Percentiles rank a stretch among this genome's conserved stretches.
phyloP scores from a whole-genome alignment of 2,888 invertebrate species.

The Plagiodera versicolora region DNA sequence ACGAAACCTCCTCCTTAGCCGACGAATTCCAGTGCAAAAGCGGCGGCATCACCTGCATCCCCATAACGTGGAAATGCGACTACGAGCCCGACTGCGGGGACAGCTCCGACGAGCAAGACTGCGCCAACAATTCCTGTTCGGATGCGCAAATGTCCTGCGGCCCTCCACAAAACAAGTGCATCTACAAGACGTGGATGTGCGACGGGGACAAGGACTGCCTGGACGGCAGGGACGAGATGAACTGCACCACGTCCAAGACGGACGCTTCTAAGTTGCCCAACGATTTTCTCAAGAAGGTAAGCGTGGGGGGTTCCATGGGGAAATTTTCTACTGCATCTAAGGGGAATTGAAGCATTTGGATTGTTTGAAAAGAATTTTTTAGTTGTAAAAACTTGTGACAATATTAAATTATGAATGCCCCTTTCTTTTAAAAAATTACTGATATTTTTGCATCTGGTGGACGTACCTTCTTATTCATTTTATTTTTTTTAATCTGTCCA shows the following conservation, averaged over 20 bases:
- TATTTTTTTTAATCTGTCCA: too few species aligned
- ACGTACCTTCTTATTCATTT: too few species aligned
- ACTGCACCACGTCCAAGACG: constrained; percentile 58
- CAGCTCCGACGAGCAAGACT: constrained; percentile 73
- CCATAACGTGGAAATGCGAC: constrained; percentile 78
- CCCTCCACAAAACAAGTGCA: constrained; percentile 58
- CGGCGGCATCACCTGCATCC: constrained; percentile 66
- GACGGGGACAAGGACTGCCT: constrained; percentile 80
- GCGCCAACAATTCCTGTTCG: constrained; percentile 66
- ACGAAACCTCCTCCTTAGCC: constrained; percentile 35
- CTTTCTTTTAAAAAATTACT: too few species aligned
- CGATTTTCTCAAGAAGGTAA: constrained; percentile 19
- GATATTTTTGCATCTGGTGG: too few species aligned
- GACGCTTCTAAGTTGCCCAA: constrained; percentile 15
- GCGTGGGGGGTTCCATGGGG: not conserved
- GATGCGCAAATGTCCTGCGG: constrained; percentile 72
- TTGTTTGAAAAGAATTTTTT: too few species aligned
- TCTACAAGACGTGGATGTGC: constrained; percentile 77
- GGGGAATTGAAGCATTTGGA: too few species aligned
- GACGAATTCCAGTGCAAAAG: constrained; percentile 63
- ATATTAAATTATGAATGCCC: too few species aligned
- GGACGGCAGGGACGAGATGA: constrained; percentile 69
- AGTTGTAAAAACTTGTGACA: too few species aligned
- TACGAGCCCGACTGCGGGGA: constrained; percentile 80
- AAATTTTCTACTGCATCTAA: too few species aligned